Evolutionary conservation across 2,888 invertebrate species (phyloP).

Genomic region (Lathronympha strigana): DNA sequence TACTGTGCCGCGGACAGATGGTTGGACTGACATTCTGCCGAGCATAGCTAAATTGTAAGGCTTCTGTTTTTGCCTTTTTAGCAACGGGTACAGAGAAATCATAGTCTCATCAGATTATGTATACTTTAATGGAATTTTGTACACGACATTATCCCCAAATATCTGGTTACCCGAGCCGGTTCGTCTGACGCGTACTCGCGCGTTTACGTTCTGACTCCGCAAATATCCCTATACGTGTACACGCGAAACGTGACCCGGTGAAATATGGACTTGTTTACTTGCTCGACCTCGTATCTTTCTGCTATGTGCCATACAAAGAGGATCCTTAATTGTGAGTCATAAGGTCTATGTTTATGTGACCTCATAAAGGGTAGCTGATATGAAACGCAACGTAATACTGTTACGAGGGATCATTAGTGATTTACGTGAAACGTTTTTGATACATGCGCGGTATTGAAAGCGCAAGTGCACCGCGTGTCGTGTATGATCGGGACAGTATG

Average conservation of each 20-base stretch:
- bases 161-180: slow-evolving; percentile 28
- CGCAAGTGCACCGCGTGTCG: slow-evolving; percentile 5
- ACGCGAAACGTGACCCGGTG: slow-evolving; percentile 60
- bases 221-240: slow-evolving; percentile 65
- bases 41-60: too few relatives aligned
- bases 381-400: slow-evolving; percentile 62
- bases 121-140: not conserved
- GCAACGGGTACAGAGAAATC: too few relatives aligned
- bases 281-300: slow-evolving; percentile 13
- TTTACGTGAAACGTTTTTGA: slow-evolving; percentile 68
- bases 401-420: slow-evolving; percentile 73
- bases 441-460: slow-evolving; percentile 62
- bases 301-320: not conserved
- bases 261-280: slow-evolving; percentile 56
- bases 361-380: not conserved
- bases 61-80: too few relatives aligned
- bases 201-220: slow-evolving; percentile 57
- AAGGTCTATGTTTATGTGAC: not conserved
- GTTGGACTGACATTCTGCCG: too few relatives aligned
- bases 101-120: not conserved
- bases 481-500: not conserved
- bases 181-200: slow-evolving; percentile 36
- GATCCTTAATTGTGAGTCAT: not conserved
- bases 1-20: too few relatives aligned
- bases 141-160: not conserved